These are phyloP conservation scores for Oryzias sinensis DNA, from an alignment of 2,797 vertebrate genomes.

Conservation along the genomic window DNA sequence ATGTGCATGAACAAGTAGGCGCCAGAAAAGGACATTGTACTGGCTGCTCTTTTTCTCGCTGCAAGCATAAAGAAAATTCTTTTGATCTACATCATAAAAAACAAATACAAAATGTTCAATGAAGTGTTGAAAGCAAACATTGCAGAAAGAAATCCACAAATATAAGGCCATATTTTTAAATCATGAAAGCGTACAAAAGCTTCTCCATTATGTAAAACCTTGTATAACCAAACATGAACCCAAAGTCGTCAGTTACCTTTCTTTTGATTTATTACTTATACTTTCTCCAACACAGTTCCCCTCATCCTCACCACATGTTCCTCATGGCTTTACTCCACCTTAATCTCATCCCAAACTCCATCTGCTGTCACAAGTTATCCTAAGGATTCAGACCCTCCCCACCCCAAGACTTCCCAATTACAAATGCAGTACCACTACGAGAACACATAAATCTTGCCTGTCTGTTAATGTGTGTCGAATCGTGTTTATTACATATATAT, in stretches of 20 bases:
- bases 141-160: neutral
- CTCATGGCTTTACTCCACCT: slow-evolving; percentile 2
- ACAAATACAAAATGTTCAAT: slow-evolving; percentile 2
- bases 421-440: slow-evolving; percentile 27
- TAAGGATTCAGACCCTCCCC: slow-evolving; percentile 3
- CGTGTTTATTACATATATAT: slow-evolving; percentile 38
- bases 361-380: too few species aligned
- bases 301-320: neutral
- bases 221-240: neutral
- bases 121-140: slow-evolving; percentile 3
- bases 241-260: slow-evolving; percentile 1
- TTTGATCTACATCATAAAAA: slow-evolving; percentile 6
- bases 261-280: slow-evolving; percentile 3
- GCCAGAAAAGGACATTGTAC: slow-evolving; percentile 13
- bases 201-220: neutral
- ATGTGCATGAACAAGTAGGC: slow-evolving; percentile 8
- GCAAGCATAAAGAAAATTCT: slow-evolving; percentile 18
- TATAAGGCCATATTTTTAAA: neutral
- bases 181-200: neutral
- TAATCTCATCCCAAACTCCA: slow-evolving; percentile 1
- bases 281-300: neutral
- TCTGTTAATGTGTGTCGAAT: slow-evolving; percentile 38
- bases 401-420: slow-evolving; percentile 23
- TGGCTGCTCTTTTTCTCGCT: slow-evolving; percentile 11
- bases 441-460: slow-evolving; percentile 50